These are phyloP conservation scores for Aleiodes leptofemur DNA, from an alignment of 2,888 invertebrate genomes.

Conservation along the genomic window DNA sequence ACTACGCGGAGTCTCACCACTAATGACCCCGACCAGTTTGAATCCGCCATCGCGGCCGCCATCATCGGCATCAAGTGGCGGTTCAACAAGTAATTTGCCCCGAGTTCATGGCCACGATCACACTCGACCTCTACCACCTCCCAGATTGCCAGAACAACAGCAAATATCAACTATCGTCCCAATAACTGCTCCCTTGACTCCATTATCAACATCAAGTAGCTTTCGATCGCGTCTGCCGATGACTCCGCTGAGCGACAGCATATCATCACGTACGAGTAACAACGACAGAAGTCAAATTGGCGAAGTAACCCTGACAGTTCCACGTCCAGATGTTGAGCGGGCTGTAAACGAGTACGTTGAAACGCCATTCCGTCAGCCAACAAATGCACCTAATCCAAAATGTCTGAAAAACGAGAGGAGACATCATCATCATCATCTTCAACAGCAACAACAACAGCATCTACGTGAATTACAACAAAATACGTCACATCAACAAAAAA, in stretches of 20 bases:
- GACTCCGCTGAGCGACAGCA: constrained; percentile 33
- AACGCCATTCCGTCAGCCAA: constrained; percentile 83
- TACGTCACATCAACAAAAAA: constrained; percentile 50
- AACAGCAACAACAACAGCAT: constrained; percentile 53
- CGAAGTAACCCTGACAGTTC: constrained; percentile 80
- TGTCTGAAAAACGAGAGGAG: constrained; percentile 64
- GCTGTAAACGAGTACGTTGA: constrained; percentile 96
- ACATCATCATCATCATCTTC: constrained; percentile 54
- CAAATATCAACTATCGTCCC: constrained; percentile 43
- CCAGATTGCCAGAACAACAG: constrained; percentile 60
- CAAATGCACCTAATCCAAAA: constrained; percentile 57
- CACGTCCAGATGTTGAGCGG: constrained; percentile 91
- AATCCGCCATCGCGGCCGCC: constrained; percentile 69
- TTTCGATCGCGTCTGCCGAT: constrained; percentile 54
- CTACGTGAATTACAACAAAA: constrained; percentile 45
- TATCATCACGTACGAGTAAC: constrained; percentile 46
- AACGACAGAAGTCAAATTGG: constrained; percentile 58
- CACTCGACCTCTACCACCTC: constrained; percentile 70
- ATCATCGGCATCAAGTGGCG: constrained; percentile 59
- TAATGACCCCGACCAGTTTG: constrained; percentile 70
- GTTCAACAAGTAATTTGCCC: constrained; percentile 51
- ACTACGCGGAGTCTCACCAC: constrained; percentile 64
- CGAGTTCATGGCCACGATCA: constrained; percentile 74
- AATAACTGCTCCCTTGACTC: constrained; percentile 71
- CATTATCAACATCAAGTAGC: constrained; percentile 75